phyloP scores from a whole-genome alignment of 1,140 invertebrate species.

The Octopus bimaculoides region DNA sequence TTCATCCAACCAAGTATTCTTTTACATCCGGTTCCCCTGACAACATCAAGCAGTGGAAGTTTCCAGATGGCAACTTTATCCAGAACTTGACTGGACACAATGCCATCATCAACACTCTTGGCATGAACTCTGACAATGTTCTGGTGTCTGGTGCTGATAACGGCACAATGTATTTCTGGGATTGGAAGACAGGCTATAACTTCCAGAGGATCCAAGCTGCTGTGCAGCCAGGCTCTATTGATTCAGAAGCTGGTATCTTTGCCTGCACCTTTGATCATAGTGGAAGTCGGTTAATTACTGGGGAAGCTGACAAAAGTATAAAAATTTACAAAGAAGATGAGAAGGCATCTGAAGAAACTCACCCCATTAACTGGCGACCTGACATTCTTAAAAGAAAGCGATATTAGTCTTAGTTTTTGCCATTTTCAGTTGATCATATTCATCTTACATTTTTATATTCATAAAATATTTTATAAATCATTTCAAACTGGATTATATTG shows the following conservation, averaged over 20 bases:
- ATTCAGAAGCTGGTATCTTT: slow-evolving; percentile 97
- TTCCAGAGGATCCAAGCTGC: slow-evolving; percentile 91
- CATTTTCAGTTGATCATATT: too few relatives aligned
- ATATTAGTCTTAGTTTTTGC: slow-evolving; percentile 61
- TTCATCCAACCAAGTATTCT: slow-evolving; percentile 92
- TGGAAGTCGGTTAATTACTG: slow-evolving; percentile 88
- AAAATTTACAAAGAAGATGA: slow-evolving; percentile 99
- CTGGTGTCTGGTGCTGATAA: slow-evolving; percentile 95
- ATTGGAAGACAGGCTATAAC: slow-evolving; percentile 98
- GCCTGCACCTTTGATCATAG: slow-evolving; percentile 92
- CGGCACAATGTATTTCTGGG: slow-evolving; percentile 98
- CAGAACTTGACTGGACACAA: slow-evolving; percentile 98
- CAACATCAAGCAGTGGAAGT: slow-evolving; percentile 99
- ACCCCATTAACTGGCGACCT: slow-evolving; percentile 96
- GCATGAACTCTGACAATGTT: slow-evolving; percentile 90
- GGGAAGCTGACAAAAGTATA: slow-evolving; percentile 98
- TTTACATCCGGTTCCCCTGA: slow-evolving; percentile 98
- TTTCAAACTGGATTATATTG: too few relatives aligned
- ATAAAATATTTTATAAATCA: too few relatives aligned
- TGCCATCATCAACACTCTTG: slow-evolving; percentile 95
- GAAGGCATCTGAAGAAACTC: slow-evolving; percentile 90
- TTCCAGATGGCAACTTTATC: slow-evolving; percentile 96
- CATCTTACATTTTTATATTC: too few relatives aligned
- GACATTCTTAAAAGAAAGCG: slow-evolving; percentile 87
- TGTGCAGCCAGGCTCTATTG: slow-evolving; percentile 98